A percentile compares a stretch with the other conserved stretches of the same genome.
These are phyloP conservation scores for Actenoides lindsayi DNA, from an alignment of 2,113 vertebrate species.

Conservation along the genomic window DNA sequence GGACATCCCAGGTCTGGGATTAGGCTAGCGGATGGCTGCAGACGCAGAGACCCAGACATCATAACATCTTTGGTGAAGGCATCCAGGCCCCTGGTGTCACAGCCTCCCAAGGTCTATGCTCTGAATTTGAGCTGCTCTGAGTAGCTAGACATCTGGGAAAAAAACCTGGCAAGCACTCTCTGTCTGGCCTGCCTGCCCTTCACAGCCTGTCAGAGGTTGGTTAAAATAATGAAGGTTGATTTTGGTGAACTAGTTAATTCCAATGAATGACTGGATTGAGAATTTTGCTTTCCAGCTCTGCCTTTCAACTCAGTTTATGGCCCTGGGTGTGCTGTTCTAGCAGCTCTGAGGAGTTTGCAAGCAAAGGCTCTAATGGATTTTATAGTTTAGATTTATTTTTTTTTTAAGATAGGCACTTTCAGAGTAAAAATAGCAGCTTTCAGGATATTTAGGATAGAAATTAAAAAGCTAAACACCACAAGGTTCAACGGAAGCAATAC, in stretches of 20 bases:
- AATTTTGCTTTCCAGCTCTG: not conserved
- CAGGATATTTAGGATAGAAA: not conserved
- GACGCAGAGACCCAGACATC: not conserved
- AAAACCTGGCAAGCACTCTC: not conserved
- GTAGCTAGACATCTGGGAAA: not conserved
- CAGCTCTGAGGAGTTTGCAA: not conserved
- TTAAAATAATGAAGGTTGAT: not conserved
- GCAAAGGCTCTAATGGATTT: not conserved
- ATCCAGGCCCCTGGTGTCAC: fast-evolving
- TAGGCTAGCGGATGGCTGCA: not conserved
- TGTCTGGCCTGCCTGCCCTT: not conserved
- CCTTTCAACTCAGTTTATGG: not conserved
- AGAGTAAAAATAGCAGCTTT: not conserved
- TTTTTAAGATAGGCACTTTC: not conserved
- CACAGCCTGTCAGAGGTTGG: not conserved
- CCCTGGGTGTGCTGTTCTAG: not conserved
- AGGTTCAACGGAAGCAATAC: not conserved
- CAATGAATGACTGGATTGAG: not conserved
- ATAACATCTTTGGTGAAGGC: not conserved
- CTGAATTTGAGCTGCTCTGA: not conserved
- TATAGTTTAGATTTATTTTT: not conserved
- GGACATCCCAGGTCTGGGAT: not conserved
- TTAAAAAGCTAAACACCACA: not conserved
- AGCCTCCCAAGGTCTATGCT: not conserved
- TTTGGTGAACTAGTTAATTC: not conserved